phyloP scores from a whole-genome alignment of 2,113 vertebrate genomes.

The Megaceryle maxima region DNA sequence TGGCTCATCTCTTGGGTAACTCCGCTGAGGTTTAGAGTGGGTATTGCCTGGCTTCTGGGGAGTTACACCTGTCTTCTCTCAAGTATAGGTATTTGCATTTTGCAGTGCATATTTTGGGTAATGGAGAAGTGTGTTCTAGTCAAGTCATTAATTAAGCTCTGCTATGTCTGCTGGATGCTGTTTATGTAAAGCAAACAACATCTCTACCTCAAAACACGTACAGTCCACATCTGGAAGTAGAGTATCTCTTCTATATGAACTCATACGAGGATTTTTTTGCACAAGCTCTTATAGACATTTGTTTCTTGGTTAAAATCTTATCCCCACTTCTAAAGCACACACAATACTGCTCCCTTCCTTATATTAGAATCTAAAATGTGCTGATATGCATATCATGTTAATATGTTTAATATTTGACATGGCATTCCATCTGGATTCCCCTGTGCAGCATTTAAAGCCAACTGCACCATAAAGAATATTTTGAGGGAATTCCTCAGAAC shows the following conservation, averaged over 20 bases:
- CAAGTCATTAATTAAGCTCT: neutral
- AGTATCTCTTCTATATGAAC: neutral
- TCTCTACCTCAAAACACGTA: neutral
- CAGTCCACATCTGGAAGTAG: neutral
- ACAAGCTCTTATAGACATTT: neutral
- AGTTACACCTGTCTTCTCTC: neutral
- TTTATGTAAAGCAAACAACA: neutral
- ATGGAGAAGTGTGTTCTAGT: neutral
- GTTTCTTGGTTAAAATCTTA: neutral
- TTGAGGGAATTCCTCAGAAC: neutral
- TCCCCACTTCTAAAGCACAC: neutral
- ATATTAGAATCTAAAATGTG: neutral
- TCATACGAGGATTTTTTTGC: neutral
- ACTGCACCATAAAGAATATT: neutral
- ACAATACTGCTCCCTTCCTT: neutral
- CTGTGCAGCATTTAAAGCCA: neutral
- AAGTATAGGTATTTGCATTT: neutral
- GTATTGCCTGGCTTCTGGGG: neutral
- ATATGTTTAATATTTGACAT: neutral
- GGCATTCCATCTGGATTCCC: neutral
- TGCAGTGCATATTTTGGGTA: neutral
- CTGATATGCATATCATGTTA: neutral
- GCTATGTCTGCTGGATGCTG: neutral
- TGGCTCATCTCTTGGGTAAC: neutral
- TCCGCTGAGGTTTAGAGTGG: neutral